phyloP scores from a whole-genome alignment of 2,113 vertebrate genomes.

The Megalops atlanticus region DNA sequence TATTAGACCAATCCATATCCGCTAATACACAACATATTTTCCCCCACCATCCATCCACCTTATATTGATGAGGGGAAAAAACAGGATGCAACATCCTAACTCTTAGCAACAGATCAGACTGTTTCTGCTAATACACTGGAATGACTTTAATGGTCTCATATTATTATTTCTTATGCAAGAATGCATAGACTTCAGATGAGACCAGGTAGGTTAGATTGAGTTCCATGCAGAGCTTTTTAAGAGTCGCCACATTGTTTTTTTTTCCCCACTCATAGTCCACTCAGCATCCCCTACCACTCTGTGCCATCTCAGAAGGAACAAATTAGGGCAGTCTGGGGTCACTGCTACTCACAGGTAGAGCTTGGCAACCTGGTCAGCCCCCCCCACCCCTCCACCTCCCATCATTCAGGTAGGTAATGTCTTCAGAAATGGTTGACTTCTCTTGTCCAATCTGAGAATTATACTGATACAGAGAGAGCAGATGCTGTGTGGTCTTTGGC shows the following conservation, averaged over 20 bases:
- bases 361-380: too few species aligned
- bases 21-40: neutral
- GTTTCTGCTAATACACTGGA: slow-evolving; percentile 29
- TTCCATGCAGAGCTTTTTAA: slow-evolving; percentile 14
- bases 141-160: slow-evolving; percentile 29
- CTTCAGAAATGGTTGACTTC: too few species aligned
- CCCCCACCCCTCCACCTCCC: too few species aligned
- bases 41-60: slow-evolving; percentile 40
- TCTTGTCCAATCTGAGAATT: too few species aligned
- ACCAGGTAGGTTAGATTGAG: slow-evolving; percentile 39
- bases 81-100: slow-evolving; percentile 32
- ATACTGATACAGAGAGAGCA: too few species aligned
- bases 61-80: slow-evolving; percentile 7
- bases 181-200: slow-evolving; percentile 44
- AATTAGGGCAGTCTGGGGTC: neutral
- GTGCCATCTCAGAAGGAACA: neutral
- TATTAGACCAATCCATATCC: neutral
- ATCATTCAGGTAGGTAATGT: too few species aligned
- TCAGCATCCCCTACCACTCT: neutral
- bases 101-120: slow-evolving; percentile 47
- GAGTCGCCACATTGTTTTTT: neutral
- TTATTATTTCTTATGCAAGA: slow-evolving; percentile 56
- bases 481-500: too few species aligned
- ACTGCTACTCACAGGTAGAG: neutral
- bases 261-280: neutral